phyloP scores from a whole-genome alignment of 2,888 invertebrate genomes.

The Scaptodrosophila latifasciaeformis region DNA sequence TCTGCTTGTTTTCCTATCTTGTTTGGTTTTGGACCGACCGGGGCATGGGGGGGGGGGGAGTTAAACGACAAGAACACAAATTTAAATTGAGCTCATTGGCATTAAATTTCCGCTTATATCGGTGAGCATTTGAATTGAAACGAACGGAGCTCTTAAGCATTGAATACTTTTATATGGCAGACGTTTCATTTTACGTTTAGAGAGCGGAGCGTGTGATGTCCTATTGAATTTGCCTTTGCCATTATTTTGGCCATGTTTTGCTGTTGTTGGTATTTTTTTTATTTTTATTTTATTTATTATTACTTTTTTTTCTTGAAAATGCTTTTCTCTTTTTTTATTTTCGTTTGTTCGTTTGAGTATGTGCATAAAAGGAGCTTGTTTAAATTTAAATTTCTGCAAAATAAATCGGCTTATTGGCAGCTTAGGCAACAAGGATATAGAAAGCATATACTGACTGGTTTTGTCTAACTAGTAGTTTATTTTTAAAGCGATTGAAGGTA shows the following conservation, averaged over 20 bases:
- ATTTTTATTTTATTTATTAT: no score
- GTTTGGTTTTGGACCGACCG: no score
- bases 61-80: slow-evolving; percentile 6
- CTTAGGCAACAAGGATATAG: slow-evolving; percentile 6
- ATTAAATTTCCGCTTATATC: slow-evolving; percentile 26
- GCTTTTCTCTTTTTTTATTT: slow-evolving; percentile 1
- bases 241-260: neutral
- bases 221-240: slow-evolving; percentile 6
- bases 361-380: slow-evolving; percentile 13
- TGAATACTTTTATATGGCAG: neutral
- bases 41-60: no score
- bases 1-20: no score
- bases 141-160: no score
- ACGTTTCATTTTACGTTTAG: neutral
- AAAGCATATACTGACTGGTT: no score
- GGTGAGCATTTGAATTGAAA: no score
- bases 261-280: no score
- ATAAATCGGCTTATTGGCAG: slow-evolving; percentile 31
- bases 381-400: slow-evolving; percentile 30
- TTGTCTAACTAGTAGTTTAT: no score
- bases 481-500: no score
- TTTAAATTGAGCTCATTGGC: slow-evolving; percentile 27
- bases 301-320: no score
- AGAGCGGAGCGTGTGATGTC: slow-evolving; percentile 9
- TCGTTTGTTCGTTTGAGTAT: slow-evolving; percentile 11